Conservation (phyloP, 1,140 invertebrate genomes). For the Drosophila funebris region DNA sequence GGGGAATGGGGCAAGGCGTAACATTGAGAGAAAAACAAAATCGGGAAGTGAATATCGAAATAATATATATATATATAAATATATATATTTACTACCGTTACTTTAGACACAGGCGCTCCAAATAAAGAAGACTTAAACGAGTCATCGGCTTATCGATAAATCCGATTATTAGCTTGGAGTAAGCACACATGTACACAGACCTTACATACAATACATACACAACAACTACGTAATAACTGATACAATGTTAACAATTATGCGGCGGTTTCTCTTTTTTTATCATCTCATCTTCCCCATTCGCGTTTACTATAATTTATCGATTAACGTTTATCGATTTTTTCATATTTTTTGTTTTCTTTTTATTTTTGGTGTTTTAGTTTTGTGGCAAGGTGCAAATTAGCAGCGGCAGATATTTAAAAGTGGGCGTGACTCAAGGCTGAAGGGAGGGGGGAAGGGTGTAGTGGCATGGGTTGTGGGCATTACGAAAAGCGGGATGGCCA, state of each 20-base stretch:
- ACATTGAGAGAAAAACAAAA: slow-evolving; percentile 11
- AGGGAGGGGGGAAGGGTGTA: not conserved
- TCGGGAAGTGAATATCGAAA: not conserved
- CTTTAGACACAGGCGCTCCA: slow-evolving; percentile 44
- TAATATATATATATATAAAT: slow-evolving; percentile 3
- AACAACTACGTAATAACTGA: slow-evolving; percentile 81
- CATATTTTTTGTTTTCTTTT: slow-evolving; percentile 4
- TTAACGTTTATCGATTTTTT: slow-evolving; percentile 4
- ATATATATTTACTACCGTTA: not conserved
- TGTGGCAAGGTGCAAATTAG: slow-evolving; percentile 33
- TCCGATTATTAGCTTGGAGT: slow-evolving; percentile 41
- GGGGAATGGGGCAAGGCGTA: not conserved
- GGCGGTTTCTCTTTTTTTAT: slow-evolving; percentile 50
- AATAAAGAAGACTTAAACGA: slow-evolving; percentile 40
- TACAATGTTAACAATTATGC: slow-evolving; percentile 81
- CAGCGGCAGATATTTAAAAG: not conserved
- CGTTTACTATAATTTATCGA: slow-evolving; percentile 5
- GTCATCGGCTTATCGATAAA: slow-evolving; percentile 32
- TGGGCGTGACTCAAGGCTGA: too few relatives aligned
- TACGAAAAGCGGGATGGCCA: slow-evolving; percentile 49
- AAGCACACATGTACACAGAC: slow-evolving; percentile 72
- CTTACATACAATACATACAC: slow-evolving; percentile 81
- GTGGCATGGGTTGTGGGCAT: not conserved
- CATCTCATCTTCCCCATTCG: not conserved
- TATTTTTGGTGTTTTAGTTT: slow-evolving; percentile 40